Conservation (phyloP, 2,888 invertebrate genomes). For the Acronicta aceris region DNA sequence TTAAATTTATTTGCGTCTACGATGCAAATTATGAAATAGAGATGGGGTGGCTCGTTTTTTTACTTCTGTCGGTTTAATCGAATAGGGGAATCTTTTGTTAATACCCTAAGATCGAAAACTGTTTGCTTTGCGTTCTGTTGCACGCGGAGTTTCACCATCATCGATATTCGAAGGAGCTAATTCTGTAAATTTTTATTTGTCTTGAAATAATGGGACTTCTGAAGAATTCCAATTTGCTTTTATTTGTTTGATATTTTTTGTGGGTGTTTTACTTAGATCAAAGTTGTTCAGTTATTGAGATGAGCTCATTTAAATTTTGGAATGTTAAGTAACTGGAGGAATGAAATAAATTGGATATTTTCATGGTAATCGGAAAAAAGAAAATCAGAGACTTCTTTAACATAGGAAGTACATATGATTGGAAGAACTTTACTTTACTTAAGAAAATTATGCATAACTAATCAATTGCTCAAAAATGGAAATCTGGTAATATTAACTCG, state of each 20-base stretch:
- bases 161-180: conserved; percentile 56
- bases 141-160: conserved; percentile 50
- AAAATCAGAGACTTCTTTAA: conserved; percentile 22
- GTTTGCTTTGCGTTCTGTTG: conserved; percentile 75
- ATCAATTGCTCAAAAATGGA: not conserved
- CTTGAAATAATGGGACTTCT: conserved; percentile 53
- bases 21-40: conserved; percentile 88
- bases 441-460: not conserved
- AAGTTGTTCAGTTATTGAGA: conserved; percentile 51
- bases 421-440: not conserved
- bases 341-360: conserved; percentile 42
- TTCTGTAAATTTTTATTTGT: conserved; percentile 56
- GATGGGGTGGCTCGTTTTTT: conserved; percentile 74
- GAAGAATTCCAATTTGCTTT: conserved; percentile 53
- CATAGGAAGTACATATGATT: not conserved
- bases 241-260: conserved; percentile 56
- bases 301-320: conserved; percentile 50
- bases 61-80: conserved; percentile 81
- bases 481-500: not conserved
- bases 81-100: conserved; percentile 83
- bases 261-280: conserved; percentile 42
- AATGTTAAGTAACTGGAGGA: conserved; percentile 45
- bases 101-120: conserved; percentile 72
- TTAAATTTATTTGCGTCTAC: conserved; percentile 87
- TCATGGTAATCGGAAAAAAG: conserved; percentile 33